phyloP scores from a whole-genome alignment of 1,140 invertebrate species.

The Caenorhabditis remanei region DNA sequence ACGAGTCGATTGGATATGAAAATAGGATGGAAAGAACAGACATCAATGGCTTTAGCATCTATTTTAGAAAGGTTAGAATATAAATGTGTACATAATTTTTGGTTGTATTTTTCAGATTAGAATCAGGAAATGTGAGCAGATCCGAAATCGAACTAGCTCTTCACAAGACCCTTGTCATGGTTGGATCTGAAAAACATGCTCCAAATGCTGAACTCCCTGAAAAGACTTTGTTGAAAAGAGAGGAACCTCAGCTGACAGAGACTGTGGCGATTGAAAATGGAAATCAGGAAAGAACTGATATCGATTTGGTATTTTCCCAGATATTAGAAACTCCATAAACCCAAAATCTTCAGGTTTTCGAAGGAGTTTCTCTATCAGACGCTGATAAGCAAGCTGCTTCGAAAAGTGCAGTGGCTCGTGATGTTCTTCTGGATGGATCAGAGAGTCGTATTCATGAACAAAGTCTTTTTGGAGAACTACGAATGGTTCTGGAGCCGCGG shows the following conservation, averaged over 20 bases:
- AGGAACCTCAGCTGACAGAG: background rate
- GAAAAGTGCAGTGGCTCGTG: constrained; percentile 1
- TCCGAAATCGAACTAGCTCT: constrained; percentile 16
- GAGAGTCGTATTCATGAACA: background rate
- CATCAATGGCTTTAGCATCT: background rate
- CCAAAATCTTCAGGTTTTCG: background rate
- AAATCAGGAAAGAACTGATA: background rate
- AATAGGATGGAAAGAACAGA: constrained; percentile 29
- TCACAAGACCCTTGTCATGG: constrained; percentile 1
- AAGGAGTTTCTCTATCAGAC: constrained; percentile 25
- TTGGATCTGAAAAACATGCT: background rate
- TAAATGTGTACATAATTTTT: background rate
- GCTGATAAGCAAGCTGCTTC: background rate
- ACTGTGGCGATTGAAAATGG: background rate
- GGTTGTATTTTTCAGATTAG: background rate
- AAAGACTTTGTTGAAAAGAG: background rate
- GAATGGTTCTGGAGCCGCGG: constrained; percentile 12
- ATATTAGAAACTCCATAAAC: background rate
- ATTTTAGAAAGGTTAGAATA: constrained; percentile 6
- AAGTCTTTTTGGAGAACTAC: constrained; percentile 26
- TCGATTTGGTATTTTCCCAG: constrained; percentile 13
- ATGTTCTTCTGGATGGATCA: constrained; percentile 41
- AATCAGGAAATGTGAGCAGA: background rate
- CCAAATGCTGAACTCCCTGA: background rate
- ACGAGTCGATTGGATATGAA: background rate